phyloP scores from a whole-genome alignment of 2,888 invertebrate genomes.

The Archaeoteleia sp. region DNA sequence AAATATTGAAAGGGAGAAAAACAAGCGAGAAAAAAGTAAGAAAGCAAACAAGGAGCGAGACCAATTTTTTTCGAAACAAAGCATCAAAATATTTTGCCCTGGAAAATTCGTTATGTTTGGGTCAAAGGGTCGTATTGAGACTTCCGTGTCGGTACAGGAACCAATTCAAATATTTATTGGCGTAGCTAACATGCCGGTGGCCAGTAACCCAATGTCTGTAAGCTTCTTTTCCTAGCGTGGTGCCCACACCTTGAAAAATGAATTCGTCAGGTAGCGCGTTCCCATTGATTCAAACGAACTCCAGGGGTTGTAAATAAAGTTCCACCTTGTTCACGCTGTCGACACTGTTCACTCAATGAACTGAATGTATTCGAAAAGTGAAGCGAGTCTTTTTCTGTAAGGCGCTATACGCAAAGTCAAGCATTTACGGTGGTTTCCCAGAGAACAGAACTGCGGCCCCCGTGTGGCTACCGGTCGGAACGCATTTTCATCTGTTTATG shows the following conservation, averaged over 20 bases:
- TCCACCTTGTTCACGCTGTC: constrained; percentile 43
- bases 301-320: constrained; percentile 58
- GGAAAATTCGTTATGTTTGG: constrained; percentile 57
- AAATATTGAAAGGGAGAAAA: constrained; percentile 1
- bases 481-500: constrained; percentile 53
- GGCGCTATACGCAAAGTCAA: constrained; percentile 27
- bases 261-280: constrained; percentile 32
- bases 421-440: constrained; percentile 65
- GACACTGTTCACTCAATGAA: too few species aligned
- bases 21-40: not conserved
- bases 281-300: not conserved
- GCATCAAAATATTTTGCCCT: constrained; percentile 62
- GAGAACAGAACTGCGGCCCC: constrained; percentile 59
- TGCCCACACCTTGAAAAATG: not conserved
- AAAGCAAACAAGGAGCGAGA: not conserved
- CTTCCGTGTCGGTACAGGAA: constrained; percentile 25
- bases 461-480: constrained; percentile 57
- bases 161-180: constrained; percentile 60
- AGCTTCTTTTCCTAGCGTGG: constrained; percentile 15
- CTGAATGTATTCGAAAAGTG: constrained; percentile 12
- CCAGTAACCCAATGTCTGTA: not conserved
- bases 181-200: constrained; percentile 55
- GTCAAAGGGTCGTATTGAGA: constrained; percentile 31
- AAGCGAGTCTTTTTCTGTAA: constrained; percentile 1
- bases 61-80: constrained; percentile 12